Evolutionary conservation across 1,140 invertebrate genomes (phyloP).

Genomic region (Galendromus occidentalis): DNA sequence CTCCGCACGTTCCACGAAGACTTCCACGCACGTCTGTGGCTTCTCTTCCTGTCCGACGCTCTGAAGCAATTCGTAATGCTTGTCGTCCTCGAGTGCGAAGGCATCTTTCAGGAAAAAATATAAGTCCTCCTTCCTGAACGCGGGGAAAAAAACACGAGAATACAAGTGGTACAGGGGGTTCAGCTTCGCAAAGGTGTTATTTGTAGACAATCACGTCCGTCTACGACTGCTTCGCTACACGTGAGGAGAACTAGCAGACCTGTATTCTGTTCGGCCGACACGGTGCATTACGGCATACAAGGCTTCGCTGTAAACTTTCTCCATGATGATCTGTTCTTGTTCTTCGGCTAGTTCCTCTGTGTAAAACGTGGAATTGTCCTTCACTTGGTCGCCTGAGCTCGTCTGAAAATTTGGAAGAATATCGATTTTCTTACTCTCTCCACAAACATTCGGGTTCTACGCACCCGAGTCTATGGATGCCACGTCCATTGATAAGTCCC

Average conservation of each 20-base stretch:
- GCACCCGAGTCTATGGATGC: too few species aligned
- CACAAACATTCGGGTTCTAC: too few species aligned
- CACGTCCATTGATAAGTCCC: too few species aligned
- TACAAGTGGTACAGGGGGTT: too few species aligned
- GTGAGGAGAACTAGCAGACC: neutral
- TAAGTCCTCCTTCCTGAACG: neutral
- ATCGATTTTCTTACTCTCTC: too few species aligned
- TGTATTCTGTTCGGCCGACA: neutral
- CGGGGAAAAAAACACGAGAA: neutral
- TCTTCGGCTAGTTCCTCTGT: neutral
- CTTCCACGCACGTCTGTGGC: neutral
- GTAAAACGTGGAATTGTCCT: neutral
- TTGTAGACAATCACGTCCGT: too few species aligned
- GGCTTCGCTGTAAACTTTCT: neutral
- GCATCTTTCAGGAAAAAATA: constrained; percentile 7
- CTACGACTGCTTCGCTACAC: neutral
- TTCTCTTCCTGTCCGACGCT: neutral
- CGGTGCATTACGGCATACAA: constrained; percentile 6
- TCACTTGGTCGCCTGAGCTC: too few species aligned
- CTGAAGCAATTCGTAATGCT: neutral
- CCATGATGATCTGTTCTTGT: neutral
- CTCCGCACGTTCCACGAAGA: neutral
- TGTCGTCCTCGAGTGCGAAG: neutral
- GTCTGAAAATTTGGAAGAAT: too few species aligned
- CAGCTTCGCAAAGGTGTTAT: too few species aligned